Evolutionary conservation across 1,140 invertebrate genomes (phyloP).

Genomic region (Lordiphosa collinella): DNA sequence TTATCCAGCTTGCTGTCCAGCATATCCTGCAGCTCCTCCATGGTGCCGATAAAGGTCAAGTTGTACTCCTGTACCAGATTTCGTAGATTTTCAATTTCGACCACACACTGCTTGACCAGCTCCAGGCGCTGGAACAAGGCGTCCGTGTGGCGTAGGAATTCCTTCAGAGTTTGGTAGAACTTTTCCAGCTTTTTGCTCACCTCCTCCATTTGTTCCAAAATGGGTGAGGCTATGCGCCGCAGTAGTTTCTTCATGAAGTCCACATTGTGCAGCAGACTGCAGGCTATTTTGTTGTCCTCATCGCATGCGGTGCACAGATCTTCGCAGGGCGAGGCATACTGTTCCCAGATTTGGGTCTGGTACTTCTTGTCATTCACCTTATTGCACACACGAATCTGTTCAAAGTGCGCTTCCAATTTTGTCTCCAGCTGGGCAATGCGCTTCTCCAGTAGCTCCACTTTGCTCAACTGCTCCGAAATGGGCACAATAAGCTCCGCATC

Average conservation of each 20-base stretch:
- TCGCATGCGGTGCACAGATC: conserved; percentile 67
- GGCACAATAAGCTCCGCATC: conserved; percentile 44
- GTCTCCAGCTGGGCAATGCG: conserved; percentile 44
- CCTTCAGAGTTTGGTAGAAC: conserved; percentile 43
- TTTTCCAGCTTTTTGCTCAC: conserved; percentile 23
- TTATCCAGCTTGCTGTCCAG: conserved; percentile 74
- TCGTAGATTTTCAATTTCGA: conserved; percentile 59
- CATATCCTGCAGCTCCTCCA: conserved; percentile 78
- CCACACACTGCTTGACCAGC: conserved; percentile 55
- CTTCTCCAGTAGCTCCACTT: conserved; percentile 46
- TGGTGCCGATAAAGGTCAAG: conserved; percentile 57
- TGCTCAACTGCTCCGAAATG: conserved; percentile 48
- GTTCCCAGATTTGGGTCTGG: conserved; percentile 26
- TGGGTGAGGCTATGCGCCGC: conserved; percentile 55
- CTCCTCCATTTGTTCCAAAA: conserved; percentile 44
- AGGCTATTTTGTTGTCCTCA: conserved; percentile 67
- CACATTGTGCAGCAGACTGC: conserved; percentile 51
- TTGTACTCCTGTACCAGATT: conserved; percentile 50
- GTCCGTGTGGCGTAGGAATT: conserved; percentile 40
- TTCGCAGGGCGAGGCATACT: conserved; percentile 54
- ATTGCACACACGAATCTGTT: conserved; percentile 59
- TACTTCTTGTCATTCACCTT: conserved; percentile 40
- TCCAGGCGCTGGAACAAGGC: conserved; percentile 46
- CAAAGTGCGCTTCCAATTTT: conserved; percentile 54
- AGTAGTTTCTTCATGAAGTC: conserved; percentile 69